Evolutionary conservation across 2,113 vertebrate species (phyloP).

Genomic region (Lagopus muta): DNA sequence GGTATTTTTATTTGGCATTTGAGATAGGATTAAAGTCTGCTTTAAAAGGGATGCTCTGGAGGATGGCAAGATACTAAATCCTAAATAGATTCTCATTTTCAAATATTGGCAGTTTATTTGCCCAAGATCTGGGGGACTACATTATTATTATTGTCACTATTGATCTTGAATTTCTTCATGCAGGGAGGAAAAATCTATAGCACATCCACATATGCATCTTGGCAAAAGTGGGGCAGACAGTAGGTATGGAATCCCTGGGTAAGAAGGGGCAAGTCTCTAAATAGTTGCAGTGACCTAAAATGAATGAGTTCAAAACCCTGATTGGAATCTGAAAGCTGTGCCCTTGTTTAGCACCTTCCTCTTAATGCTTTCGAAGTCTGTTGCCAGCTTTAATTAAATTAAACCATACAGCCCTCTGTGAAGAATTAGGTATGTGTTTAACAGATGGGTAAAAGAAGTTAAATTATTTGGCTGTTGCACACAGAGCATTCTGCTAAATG

Average conservation of each 20-base stretch:
- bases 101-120: background rate
- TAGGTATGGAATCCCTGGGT: background rate
- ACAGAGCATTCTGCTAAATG: conserved; percentile 19
- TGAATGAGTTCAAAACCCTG: background rate
- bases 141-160: background rate
- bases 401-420: background rate
- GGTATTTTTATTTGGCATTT: conserved; percentile 68
- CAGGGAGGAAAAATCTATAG: background rate
- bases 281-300: background rate
- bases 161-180: background rate
- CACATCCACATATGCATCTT: background rate
- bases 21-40: conserved; percentile 32
- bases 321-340: background rate
- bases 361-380: conserved; percentile 17
- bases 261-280: background rate
- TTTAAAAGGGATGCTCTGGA: conserved; percentile 29
- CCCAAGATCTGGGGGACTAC: background rate
- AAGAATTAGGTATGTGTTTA: conserved; percentile 21
- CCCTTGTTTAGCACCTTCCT: conserved; percentile 37
- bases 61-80: conserved; percentile 3
- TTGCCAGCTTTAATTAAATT: conserved; percentile 48
- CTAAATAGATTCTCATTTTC: background rate
- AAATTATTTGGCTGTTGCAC: conserved; percentile 34
- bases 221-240: background rate
- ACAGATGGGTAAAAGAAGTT: conserved; percentile 31